These are phyloP conservation scores for Drosophila biarmipes DNA, from an alignment of 1,140 invertebrate genomes.

Conservation along the genomic window DNA sequence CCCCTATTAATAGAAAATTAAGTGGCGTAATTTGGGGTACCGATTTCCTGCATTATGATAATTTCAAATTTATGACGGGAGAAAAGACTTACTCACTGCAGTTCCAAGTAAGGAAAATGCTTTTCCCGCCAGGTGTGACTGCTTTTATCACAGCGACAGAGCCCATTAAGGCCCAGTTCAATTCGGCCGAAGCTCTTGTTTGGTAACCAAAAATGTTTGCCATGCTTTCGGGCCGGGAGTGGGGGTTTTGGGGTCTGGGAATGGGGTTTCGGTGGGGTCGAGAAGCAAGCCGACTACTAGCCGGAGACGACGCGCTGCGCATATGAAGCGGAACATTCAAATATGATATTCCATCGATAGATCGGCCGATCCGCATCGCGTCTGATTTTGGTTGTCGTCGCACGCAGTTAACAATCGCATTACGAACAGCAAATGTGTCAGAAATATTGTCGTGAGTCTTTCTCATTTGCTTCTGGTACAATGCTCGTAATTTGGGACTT, in stretches of 20 bases:
- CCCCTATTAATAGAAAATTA: conserved; percentile 1
- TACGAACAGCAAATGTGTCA: conserved; percentile 78
- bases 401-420: conserved; percentile 72
- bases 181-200: conserved; percentile 36
- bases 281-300: conserved; percentile 21
- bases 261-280: conserved; percentile 17
- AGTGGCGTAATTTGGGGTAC: not conserved
- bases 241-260: conserved; percentile 1
- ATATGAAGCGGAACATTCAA: conserved; percentile 38
- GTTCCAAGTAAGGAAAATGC: conserved; percentile 24
- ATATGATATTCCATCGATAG: conserved; percentile 45
- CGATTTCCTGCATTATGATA: conserved; percentile 4
- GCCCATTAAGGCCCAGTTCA: conserved; percentile 32
- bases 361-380: conserved; percentile 35
- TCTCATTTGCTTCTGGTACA: conserved; percentile 77
- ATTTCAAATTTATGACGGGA: conserved; percentile 17
- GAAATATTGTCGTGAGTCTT: conserved; percentile 78
- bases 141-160: conserved; percentile 40
- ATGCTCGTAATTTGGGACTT: conserved; percentile 81
- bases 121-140: conserved; percentile 35
- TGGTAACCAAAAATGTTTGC: conserved; percentile 42
- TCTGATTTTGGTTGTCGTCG: conserved; percentile 63
- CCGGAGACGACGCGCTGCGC: conserved; percentile 25
- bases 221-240: conserved; percentile 7
- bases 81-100: conserved; percentile 3